Evolutionary conservation across 2,113 vertebrate genomes (phyloP), one percentile per base, ranked within the genome.

Genomic region (Lepus europaeus): DNA sequence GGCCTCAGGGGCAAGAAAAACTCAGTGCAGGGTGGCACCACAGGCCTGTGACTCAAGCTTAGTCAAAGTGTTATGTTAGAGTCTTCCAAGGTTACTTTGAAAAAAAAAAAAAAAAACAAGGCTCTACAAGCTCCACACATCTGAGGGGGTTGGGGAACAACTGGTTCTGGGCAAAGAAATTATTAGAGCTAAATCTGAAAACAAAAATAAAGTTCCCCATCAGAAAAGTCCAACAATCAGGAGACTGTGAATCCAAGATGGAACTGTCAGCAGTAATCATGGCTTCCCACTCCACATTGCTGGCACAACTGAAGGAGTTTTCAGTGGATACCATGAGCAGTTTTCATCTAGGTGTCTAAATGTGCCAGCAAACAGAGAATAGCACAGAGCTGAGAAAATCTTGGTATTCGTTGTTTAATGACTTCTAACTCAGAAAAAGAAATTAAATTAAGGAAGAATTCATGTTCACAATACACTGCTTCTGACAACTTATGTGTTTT

Each of bases 41-140:
- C 73, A 83, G 51, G 77, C 70, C 25, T 49, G 49, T 97, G 97
- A 97, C 93, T 97, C 96, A 96, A 78, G 79, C 93, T 95, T 88
- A 93, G 86, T 96, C 89, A 95, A 93, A 93, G 27, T 82, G 68
- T 76, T 93, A 27, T 89, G 85, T 31, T 5, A 10, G 73, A 95
- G 93, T 80, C n/a, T 92, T 95, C 73, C 95, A 95, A 96, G 64
- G 85, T 96, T 91, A 93, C 87, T 93, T 63, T 4, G 53, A 68
- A 79, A 82, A 70, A 76, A 70, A 74, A 68, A 64, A 56, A 63
- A 33, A 29, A 39, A 6, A 39, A 39, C 39, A 39, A 45, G 45
- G 45, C 7, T 45, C 45, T 45, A 45, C 45, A 45, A 59, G 56
- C 19, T 59, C 66, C 9, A 70, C 59, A 49, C 20, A 70, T 17